These are phyloP conservation scores for Clarias magur DNA, from an alignment of 2,113 vertebrate species.

Conservation along the genomic window DNA sequence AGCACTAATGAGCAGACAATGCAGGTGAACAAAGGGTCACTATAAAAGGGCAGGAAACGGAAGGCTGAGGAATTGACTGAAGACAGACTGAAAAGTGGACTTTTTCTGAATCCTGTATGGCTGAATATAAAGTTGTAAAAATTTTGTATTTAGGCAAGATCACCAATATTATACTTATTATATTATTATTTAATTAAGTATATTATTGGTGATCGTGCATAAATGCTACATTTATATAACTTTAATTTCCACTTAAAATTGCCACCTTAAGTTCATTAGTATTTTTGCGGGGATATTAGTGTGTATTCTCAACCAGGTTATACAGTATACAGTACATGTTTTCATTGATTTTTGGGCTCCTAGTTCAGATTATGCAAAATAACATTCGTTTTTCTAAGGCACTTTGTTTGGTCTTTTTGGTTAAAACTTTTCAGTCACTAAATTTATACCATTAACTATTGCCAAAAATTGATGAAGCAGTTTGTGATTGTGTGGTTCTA, in stretches of 20 bases:
- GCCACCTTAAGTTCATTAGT: neutral
- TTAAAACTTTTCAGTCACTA: too few relatives aligned
- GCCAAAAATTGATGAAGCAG: neutral
- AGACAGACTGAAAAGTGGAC: neutral
- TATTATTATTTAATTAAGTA: too few relatives aligned
- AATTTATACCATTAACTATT: too few relatives aligned
- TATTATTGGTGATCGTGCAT: neutral
- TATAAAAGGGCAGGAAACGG: neutral
- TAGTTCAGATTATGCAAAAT: neutral
- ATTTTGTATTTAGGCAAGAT: too few relatives aligned
- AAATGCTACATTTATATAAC: neutral
- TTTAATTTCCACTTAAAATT: neutral
- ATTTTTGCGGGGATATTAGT: neutral
- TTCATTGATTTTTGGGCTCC: neutral
- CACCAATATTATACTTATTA: too few relatives aligned
- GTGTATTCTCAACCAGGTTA: neutral
- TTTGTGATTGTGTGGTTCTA: too few relatives aligned
- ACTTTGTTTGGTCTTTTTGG: too few relatives aligned
- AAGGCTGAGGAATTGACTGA: slow-evolving; percentile 6
- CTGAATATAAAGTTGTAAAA: neutral
- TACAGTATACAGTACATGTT: neutral
- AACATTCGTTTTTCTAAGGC: too few relatives aligned
- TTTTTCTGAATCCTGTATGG: neutral
- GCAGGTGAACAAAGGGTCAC: slow-evolving; percentile 39
- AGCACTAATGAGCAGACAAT: slow-evolving; percentile 30